Evolutionary conservation across 2,113 vertebrate species (phyloP), one percentile per base, ranked within the genome.

Genomic region (Oncorhynchus keta): DNA sequence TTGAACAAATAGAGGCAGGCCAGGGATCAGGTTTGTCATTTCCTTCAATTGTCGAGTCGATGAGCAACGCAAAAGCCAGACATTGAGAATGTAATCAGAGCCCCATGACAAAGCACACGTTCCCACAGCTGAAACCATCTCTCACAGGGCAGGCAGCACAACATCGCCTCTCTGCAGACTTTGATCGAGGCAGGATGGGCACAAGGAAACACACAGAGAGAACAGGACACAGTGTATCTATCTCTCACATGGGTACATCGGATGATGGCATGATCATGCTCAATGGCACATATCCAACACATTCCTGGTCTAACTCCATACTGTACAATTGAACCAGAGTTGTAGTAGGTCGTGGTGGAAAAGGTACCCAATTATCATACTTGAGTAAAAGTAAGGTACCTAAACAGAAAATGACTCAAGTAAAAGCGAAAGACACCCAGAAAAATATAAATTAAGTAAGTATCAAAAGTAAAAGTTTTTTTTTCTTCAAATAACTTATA

Each of bases 61-160:
- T n/a, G 30, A 26, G 35, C 39, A 26, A 45, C 57, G 32, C 39
- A 77, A 39, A 71, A 49, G 59, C 45, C n/a, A 39, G 28, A 1
- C 32, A 77, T 16, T 77, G 39, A 39, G 49, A 14, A n/a, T 12
- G 39, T 65, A 72, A 77, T 70, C 45, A 24, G 5, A 39, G 39
- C 12, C 68, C 57, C 22, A 20, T 70, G 68, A 76, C 57, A 14
- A 32, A 49, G 20, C 35, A 39, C 68, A 62, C 16, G 22, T 30
- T 76, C 67, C 16, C 20, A 59, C 14, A 68, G 49, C 74, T 62
- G 6, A 64, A 8, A 30, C 12, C 13, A 30, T 30, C 24, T 66
- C 26, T 7, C 59, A 9, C 59, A 57, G 39, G 39, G 9, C 39
- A 45, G 39, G 39, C 39, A 57, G 5, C 55, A 57, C 55, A 57